A percentile compares a stretch with the other conserved stretches of the same genome.
These are phyloP conservation scores for Numenius phaeopus DNA, from an alignment of 2,797 vertebrate genomes.

Conservation along the genomic window DNA sequence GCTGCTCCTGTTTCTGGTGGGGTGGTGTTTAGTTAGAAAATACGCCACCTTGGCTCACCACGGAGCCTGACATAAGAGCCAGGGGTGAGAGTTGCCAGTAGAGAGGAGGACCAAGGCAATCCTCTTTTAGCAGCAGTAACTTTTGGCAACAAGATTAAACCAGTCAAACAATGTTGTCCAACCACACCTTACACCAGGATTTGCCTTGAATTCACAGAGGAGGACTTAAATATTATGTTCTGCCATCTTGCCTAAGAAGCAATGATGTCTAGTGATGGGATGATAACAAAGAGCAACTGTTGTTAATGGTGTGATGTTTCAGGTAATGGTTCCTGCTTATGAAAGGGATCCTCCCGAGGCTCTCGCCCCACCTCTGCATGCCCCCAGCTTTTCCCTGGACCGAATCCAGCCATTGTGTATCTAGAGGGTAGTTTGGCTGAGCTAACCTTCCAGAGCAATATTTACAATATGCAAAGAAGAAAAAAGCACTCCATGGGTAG, in stretches of 20 bases:
- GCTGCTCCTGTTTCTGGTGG: neutral
- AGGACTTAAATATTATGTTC: neutral
- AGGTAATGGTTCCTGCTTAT: neutral
- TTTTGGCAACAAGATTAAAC: constrained; percentile 13
- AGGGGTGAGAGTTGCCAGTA: neutral
- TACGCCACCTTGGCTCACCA: rapidly evolving
- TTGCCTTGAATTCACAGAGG: neutral
- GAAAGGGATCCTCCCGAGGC: neutral
- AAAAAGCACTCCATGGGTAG: neutral
- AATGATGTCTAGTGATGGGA: neutral
- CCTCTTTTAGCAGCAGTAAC: neutral
- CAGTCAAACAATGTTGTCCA: neutral
- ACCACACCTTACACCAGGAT: constrained; percentile 26
- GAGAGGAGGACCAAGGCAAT: neutral
- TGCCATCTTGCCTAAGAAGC: neutral
- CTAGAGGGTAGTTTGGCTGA: neutral
- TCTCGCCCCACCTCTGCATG: neutral
- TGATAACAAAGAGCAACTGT: neutral
- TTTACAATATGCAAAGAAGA: neutral
- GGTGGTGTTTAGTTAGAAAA: neutral
- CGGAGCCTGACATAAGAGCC: neutral
- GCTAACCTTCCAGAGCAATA: neutral
- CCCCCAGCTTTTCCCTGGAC: neutral
- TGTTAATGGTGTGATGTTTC: neutral
- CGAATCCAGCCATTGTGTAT: neutral